Evolutionary conservation across 1,140 invertebrate species (phyloP), one percentile per base, ranked within the genome.

Genomic region (Drosophila paulistorum): DNA sequence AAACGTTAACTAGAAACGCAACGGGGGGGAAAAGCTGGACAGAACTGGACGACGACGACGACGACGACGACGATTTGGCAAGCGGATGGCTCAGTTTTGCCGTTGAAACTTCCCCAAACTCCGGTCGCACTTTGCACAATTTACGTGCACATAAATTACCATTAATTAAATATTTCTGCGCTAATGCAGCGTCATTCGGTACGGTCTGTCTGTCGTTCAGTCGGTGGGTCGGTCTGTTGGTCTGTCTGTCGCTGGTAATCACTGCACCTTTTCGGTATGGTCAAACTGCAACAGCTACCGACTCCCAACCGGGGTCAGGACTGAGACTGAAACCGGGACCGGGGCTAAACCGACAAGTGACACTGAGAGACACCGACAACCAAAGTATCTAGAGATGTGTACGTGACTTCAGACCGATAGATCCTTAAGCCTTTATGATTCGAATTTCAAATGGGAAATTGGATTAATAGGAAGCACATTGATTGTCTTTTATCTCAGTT

Each of bases 101-200:
- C 68, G 58, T 65, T 35, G 57, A 58, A 51, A 23, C 5, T 51
- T 30, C 10, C 33, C 63, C 67, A 62, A 71, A 65, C 74, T 77
- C 57, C 74, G 71, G 73, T 81, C 78, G 76, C 82, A 87, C 79
- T 86, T 86, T 87, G 76, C 79, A 77, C 79, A 86, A 86, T 87
- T 86, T 86, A 86, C 82, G 82, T 79, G 82, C 82, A 83, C 82
- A 86, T 86, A 86, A 86, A 83, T 86, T 86, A 86, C 82, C 82
- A 86, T 86, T 86, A 87, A 86, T 86, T 86, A 86, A 86, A 86
- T 85, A 85, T 86, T 86, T 83, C 79, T 87, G 84, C 79, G 72
- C 82, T 83, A 86, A 86, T 86, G 82, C 83, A 37, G 39, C 57
- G 62, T 63, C 37, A 54, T 37, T 61, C 57, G 57, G 30, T 59